Evolutionary conservation across 2,113 vertebrate genomes (phyloP).

Genomic region (Clupea harengus): DNA sequence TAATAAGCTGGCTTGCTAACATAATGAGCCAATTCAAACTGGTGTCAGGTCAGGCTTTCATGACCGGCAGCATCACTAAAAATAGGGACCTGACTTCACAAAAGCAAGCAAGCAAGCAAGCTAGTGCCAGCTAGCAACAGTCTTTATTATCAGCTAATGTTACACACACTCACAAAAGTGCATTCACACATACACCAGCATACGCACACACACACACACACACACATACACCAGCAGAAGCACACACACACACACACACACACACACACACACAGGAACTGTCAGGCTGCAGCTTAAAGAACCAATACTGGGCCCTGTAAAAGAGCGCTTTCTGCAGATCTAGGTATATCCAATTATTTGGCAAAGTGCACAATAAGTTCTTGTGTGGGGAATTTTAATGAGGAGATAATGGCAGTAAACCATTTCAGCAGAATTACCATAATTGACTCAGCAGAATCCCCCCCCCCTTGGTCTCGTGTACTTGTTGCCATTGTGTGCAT

Average conservation of each 20-base stretch:
- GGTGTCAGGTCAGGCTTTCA: background rate
- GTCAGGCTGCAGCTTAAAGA: background rate
- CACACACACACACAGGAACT: background rate
- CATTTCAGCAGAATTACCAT: slow-evolving; percentile 42
- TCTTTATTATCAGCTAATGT: background rate
- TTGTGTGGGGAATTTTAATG: slow-evolving; percentile 50
- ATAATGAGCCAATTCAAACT: background rate
- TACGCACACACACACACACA: background rate
- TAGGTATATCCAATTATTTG: slow-evolving; percentile 49
- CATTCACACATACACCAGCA: background rate
- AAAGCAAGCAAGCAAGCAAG: background rate
- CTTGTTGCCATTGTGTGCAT: slow-evolving; percentile 3
- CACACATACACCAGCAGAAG: background rate
- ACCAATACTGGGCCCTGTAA: background rate
- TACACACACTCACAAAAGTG: background rate
- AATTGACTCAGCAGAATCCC: slow-evolving; percentile 53
- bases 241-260: background rate
- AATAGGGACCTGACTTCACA: background rate
- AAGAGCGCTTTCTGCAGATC: slow-evolving; percentile 36
- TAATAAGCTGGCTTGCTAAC: background rate
- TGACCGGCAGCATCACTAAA: background rate
- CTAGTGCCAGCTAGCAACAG: background rate
- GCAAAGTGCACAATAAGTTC: slow-evolving; percentile 41
- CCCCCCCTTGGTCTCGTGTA: background rate
- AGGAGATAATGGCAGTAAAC: slow-evolving; percentile 49